Base-by-base conservation (phyloP, 1,140 invertebrate genomes). In the Cydia strobilella region DNA sequence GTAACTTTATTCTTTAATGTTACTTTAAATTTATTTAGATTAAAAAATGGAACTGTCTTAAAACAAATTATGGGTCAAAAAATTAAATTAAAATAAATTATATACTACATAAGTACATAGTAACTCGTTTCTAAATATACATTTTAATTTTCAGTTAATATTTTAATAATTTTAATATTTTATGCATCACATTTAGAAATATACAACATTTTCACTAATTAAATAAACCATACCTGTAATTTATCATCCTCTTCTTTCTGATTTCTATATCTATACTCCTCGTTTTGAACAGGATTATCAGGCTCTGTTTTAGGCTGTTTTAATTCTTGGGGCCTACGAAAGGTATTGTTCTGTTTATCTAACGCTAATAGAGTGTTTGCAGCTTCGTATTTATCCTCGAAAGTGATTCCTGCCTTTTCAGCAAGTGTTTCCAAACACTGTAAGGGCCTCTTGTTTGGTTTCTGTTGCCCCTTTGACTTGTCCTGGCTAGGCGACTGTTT, bases 381-480 rank as follows among this genome's bases (percentile, higher is more conserved):
- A 75, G 94, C 94, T 87, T 95, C 95, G 89, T 95, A 95, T 86
- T 95, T 95, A 85, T 95, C 95, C 81, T 95, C 95, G 79, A 95
- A 94, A 31, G 94, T 95, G 12, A 95, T 95, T 2, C 95, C 95
- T 69, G 95, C 95, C 78, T 95, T 95, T 79, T 95, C 94, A 12
- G 95, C 95, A 48, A 95, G 90, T 9, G 95, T 95, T 80, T 95
- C 95, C 77, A 95, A 86, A 81, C 94, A 95, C 93, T 95, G 95
- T n/a, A 95, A 86, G 0, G 94, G 95, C 42, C 94, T 84, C 74
- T 91, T 91, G 0, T 84, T 76, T 10, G 84, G 77, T 51, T 92
- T 92, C 3, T 77, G 74, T 18, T 82, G 76, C 35, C 35, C 79
- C 73, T 91, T 92, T 1, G 81, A 18, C 62, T 90, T 91, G 12